phyloP scores from a whole-genome alignment of 2,113 vertebrate genomes.

The Dermatemys mawii region DNA sequence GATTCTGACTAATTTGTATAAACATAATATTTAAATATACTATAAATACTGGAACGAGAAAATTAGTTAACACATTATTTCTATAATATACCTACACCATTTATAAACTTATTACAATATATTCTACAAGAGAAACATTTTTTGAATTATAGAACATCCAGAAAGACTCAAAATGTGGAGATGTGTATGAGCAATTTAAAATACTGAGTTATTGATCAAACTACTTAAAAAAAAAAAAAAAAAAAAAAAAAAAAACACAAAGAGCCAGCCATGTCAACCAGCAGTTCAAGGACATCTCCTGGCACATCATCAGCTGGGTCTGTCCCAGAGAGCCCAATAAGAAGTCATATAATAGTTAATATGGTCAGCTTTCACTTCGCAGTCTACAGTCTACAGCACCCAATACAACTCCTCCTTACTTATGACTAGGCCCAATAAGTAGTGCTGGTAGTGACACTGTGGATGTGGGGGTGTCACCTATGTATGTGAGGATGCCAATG shows the following conservation, averaged over 20 bases:
- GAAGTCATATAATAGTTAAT: background rate
- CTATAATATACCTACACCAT: too few species aligned
- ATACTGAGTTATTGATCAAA: background rate
- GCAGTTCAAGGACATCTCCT: background rate
- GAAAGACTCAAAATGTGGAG: background rate
- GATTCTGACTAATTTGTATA: background rate
- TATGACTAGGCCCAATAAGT: background rate
- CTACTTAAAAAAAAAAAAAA: background rate
- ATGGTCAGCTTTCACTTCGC: too few species aligned
- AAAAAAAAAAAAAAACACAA: too few species aligned
- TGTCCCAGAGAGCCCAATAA: too few species aligned
- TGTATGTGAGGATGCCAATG: accelerated
- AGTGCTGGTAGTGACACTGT: accelerated
- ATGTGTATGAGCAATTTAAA: background rate
- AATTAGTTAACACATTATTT: background rate
- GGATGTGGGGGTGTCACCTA: background rate
- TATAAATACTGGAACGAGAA: background rate
- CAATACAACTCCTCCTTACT: background rate
- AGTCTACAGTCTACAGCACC: accelerated
- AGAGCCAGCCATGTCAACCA: background rate
- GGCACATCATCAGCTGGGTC: background rate
- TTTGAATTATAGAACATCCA: background rate
- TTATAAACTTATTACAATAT: background rate
- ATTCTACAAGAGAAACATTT: background rate
- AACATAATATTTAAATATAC: background rate